Conservation (phyloP, 2,113 vertebrate species). For the Epinephelus lanceolatus region DNA sequence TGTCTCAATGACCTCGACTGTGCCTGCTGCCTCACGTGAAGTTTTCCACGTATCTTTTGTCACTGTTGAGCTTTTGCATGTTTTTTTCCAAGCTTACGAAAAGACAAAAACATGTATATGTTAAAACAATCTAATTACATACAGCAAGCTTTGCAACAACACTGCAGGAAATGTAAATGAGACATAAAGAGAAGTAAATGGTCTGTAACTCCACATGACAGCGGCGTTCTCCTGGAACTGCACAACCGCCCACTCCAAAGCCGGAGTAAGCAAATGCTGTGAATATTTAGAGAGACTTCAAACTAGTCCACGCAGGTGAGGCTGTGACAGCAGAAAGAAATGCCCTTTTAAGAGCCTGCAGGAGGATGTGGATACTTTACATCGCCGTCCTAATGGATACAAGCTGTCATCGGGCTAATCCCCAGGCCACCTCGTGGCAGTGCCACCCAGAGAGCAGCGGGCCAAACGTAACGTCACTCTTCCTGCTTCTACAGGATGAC, state of each 20-base stretch:
- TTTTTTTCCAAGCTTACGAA: conserved; percentile 13
- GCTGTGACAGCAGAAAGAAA: conserved; percentile 34
- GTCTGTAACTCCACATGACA: conserved; percentile 67
- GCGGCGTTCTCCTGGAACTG: conserved; percentile 39
- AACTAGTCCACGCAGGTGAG: conserved; percentile 57
- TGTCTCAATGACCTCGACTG: too few relatives aligned
- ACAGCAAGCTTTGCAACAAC: conserved; percentile 32
- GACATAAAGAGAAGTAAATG: conserved; percentile 67
- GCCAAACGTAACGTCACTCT: conserved; percentile 38
- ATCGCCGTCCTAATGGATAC: conserved; percentile 62
- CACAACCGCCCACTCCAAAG: conserved; percentile 52
- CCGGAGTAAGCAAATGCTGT: conserved; percentile 54
- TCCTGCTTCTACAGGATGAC: conserved; percentile 58
- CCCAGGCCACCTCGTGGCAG: conserved; percentile 34
- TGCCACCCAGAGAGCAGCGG: conserved; percentile 73
- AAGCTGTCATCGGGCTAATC: conserved; percentile 70
- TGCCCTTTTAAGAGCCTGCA: conserved; percentile 39
- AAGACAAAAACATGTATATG: conserved; percentile 24
- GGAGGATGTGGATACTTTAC: conserved; percentile 60
- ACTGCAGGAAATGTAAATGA: conserved; percentile 67
- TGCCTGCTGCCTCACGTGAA: neutral
- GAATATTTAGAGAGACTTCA: conserved; percentile 61
- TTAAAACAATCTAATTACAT: conserved; percentile 48
- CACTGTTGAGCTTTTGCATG: neutral
- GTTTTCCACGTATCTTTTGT: neutral